Conservation (phyloP, 2,797 vertebrate species). For the Tamandua tetradactyla region DNA sequence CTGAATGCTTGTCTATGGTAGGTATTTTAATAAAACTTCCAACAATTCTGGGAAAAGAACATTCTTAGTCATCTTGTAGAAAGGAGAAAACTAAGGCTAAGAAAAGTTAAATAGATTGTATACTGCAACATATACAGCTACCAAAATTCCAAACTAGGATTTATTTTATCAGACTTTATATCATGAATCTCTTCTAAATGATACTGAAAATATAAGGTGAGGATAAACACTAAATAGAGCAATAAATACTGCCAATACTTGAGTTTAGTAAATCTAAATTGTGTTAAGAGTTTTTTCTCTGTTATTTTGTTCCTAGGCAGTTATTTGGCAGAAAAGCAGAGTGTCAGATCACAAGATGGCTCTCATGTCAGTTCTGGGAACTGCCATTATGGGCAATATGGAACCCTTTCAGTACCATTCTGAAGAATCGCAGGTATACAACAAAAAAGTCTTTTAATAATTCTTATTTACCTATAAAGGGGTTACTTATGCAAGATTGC, state of each 20-base stretch:
- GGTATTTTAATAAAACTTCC: slow-evolving; percentile 15
- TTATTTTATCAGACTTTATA: not conserved
- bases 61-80: slow-evolving; percentile 7
- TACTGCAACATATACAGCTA: not conserved
- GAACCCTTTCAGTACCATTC: slow-evolving; percentile 89
- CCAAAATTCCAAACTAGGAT: not conserved
- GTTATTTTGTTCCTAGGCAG: slow-evolving; percentile 91
- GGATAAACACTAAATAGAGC: not conserved
- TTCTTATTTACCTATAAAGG: not conserved
- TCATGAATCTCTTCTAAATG: not conserved
- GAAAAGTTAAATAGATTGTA: not conserved
- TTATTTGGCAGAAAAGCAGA: slow-evolving; percentile 95
- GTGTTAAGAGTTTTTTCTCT: slow-evolving; percentile 85
- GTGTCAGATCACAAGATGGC: slow-evolving; percentile 93
- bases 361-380: slow-evolving; percentile 93
- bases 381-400: slow-evolving; percentile 90
- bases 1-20: not conserved
- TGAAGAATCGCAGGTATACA: slow-evolving; percentile 91
- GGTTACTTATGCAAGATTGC: not conserved
- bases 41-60: not conserved
- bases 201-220: not conserved
- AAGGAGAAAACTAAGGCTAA: not conserved
- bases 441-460: not conserved
- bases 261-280: slow-evolving; percentile 83
- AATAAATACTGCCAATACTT: slow-evolving; percentile 54